Base-by-base conservation (phyloP, 1,140 invertebrate species). In the Catajapyx aquilonaris region DNA sequence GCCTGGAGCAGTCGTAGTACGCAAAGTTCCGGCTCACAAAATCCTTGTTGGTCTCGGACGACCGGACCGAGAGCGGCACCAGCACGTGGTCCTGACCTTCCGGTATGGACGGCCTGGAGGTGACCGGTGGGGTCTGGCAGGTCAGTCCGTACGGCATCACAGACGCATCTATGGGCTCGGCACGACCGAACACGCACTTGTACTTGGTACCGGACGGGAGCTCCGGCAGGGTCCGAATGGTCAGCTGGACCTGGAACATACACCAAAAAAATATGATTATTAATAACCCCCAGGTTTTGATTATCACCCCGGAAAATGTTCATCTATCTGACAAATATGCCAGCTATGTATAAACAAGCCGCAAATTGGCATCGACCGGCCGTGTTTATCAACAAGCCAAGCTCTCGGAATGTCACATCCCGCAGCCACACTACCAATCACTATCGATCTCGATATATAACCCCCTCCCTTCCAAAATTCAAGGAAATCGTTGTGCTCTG, bases 21-120 rank as follows among this genome's bases (percentile, higher is more conserved):
- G 84, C 84, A 58, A 95, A 94, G 54, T 79, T 79, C 35, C 79
- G 65, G 2, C 81, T 86, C 3, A 94, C 87, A 64, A 95, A 93
- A 56, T 94, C 87, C 51, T 88, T 87, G 52, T 91, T 87, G 3
- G 85, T 91, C 59, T 91, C 86, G 13, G 80, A 81, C 9, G 84
- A 86, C 15, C 86, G 69, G 2, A 96, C 84, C 4, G 87, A 83
- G n/a, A 96, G 61, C 10, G 84, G 78, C 32, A 96, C 86, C 44
- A 80, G 63, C 0, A 91, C 71, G 59, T 94, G 87, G 61, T 95
- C 90, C 54, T 73, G 66, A 39, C 70, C 73, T 37, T 70, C 65
- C 0, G 75, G 68, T 44, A 94, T 93, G 44, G 62, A 64, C 2
- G 85, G 85, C 25, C 88, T 68, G 47, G 70, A 65, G 35, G 65